Conservation (phyloP, 2,113 vertebrate genomes). For the Phasianus colchicus region DNA sequence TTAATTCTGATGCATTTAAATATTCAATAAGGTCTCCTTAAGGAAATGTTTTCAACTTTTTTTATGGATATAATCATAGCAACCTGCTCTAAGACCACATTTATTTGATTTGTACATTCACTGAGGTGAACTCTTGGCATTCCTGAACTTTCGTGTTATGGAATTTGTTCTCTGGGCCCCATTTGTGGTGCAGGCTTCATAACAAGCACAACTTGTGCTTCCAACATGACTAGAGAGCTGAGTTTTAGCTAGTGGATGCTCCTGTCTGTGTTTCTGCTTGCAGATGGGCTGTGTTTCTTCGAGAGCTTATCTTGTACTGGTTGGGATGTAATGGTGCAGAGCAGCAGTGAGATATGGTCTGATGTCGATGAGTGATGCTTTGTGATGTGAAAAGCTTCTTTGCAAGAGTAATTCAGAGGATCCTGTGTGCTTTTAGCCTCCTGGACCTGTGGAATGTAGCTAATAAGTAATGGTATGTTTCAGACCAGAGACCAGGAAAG, state of each 20-base stretch:
- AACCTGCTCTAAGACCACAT: background rate
- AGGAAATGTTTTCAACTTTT: background rate
- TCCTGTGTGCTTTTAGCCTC: background rate
- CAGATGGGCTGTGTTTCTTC: background rate
- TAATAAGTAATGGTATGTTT: background rate
- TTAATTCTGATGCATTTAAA: background rate
- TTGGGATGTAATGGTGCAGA: background rate
- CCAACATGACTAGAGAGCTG: background rate
- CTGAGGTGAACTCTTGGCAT: background rate
- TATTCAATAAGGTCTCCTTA: background rate
- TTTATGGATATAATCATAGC: rapidly evolving
- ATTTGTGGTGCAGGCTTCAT: background rate
- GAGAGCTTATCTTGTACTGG: background rate
- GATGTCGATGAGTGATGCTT: background rate
- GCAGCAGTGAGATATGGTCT: background rate
- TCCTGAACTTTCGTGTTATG: background rate
- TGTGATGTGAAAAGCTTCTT: background rate
- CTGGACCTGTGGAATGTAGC: background rate
- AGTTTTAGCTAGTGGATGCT: background rate
- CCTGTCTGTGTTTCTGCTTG: background rate
- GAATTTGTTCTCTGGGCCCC: rapidly evolving
- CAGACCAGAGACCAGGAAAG: background rate
- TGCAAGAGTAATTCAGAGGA: background rate
- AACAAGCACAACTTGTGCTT: background rate
- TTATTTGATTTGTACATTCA: background rate